A percentile compares a stretch with the other conserved stretches of the same genome.
Evolutionary conservation across 2,888 invertebrate genomes (phyloP).

Genomic region (Athalia circularis): DNA sequence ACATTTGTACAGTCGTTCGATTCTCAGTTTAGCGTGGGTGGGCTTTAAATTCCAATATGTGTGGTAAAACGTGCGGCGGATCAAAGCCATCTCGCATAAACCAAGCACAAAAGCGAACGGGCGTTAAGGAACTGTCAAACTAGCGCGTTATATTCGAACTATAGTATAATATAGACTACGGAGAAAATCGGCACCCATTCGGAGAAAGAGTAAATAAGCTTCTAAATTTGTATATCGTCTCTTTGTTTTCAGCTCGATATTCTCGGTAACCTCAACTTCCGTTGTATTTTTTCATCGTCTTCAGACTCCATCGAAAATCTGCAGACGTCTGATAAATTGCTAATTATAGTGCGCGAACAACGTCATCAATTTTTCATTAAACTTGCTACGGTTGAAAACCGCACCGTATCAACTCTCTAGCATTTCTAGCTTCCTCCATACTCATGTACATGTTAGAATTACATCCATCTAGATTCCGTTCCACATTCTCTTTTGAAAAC

Average conservation of each 20-base stretch:
- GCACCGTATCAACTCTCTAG: no score
- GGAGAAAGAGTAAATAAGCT: background rate
- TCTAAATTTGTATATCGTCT: background rate
- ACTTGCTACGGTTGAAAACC: no score
- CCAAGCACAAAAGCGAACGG: background rate
- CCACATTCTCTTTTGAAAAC: no score
- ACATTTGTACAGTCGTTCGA: background rate
- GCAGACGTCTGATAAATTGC: background rate
- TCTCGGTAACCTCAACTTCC: background rate
- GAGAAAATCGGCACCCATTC: conserved; percentile 14
- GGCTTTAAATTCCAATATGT: background rate
- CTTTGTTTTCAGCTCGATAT: background rate
- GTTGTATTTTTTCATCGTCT: no score
- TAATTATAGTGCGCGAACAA: background rate
- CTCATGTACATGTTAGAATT: no score
- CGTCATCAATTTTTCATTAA: no score
- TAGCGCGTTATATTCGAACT: background rate
- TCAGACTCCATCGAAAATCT: background rate
- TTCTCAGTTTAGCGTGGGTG: conserved; percentile 25
- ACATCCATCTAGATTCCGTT: no score
- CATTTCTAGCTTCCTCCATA: no score
- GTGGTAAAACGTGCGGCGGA: conserved; percentile 12
- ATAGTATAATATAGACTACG: conserved; percentile 24
- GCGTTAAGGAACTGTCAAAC: conserved; percentile 30
- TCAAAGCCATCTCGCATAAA: conserved; percentile 3